Evolutionary conservation across 2,888 invertebrate species (phyloP).

Genomic region (Ectobius pallidus): DNA sequence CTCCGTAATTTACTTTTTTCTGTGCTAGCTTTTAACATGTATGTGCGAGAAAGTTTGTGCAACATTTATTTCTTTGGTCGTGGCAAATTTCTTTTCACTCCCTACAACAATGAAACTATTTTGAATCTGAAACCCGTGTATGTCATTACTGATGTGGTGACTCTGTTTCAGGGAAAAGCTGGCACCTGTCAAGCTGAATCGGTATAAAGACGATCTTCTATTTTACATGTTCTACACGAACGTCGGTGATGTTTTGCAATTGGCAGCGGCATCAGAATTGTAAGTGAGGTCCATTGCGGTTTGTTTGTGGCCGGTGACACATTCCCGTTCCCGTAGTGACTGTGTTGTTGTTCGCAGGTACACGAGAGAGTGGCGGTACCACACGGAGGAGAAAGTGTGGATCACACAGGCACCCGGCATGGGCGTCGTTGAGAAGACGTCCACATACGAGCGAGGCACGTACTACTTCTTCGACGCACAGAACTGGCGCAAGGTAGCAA

Average conservation of each 20-base stretch:
- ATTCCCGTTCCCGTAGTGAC: no score
- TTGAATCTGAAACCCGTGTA: no score
- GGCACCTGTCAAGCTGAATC: constrained; percentile 93
- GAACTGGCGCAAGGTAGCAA: constrained; percentile 98
- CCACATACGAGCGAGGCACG: constrained; percentile 96
- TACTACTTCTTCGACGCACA: constrained; percentile 99
- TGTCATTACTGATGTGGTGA: no score
- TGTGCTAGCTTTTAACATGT: no score
- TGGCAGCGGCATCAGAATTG: constrained; percentile 97
- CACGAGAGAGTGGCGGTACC: constrained; percentile 98
- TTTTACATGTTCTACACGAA: constrained; percentile 99
- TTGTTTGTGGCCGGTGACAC: no score
- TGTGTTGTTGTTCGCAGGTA: constrained; percentile 71
- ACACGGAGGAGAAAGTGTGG: constrained; percentile 99
- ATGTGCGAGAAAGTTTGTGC: no score
- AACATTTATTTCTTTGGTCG: no score
- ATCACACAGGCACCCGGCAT: constrained; percentile 97
- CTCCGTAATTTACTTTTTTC: no score
- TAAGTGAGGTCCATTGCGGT: constrained; percentile 64
- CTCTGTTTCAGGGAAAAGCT: constrained; percentile 77
- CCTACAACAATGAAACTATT: no score
- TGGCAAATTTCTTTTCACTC: no score
- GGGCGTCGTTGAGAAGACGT: constrained; percentile 92
- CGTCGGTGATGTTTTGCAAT: constrained; percentile 96
- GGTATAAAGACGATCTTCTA: constrained; percentile 98